Conservation (phyloP, 2,888 invertebrate genomes). For the Prosopocoilus inquinatus region DNA sequence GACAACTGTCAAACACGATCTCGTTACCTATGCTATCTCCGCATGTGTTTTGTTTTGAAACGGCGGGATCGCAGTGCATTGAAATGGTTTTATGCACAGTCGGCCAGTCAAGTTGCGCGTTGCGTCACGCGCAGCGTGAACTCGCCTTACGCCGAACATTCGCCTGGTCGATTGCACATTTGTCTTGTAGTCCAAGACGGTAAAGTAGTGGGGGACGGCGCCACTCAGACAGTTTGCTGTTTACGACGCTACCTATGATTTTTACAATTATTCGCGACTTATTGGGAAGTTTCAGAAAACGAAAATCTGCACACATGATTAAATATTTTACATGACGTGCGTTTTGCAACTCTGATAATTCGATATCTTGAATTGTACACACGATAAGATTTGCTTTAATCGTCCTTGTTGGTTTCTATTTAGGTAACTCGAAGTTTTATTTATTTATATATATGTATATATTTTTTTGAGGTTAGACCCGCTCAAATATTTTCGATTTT, state of each 20-base stretch:
- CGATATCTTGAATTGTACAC: no score
- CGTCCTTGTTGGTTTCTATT: no score
- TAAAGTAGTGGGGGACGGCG: constrained; percentile 44
- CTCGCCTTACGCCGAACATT: constrained; percentile 29
- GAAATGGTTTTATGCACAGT: constrained; percentile 51
- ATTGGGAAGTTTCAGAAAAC: not conserved
- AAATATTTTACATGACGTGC: not conserved
- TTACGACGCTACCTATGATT: constrained; percentile 38
- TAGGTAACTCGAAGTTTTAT: not conserved
- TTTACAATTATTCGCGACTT: constrained; percentile 4
- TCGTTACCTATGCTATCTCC: constrained; percentile 51
- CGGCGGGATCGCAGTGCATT: constrained; percentile 52
- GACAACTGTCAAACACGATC: constrained; percentile 52
- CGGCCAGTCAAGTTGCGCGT: constrained; percentile 38
- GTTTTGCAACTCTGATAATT: no score
- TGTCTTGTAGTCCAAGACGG: constrained; percentile 47
- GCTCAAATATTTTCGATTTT: not conserved
- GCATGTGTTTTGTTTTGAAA: constrained; percentile 55
- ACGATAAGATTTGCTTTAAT: no score
- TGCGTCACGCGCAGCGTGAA: constrained; percentile 14
- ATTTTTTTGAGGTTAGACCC: not conserved
- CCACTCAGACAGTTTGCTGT: constrained; percentile 46
- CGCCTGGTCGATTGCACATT: constrained; percentile 45
- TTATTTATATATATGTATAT: no score
- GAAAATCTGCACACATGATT: not conserved